Conservation (phyloP, 2,797 vertebrate species). For the Taeniopygia guttata region DNA sequence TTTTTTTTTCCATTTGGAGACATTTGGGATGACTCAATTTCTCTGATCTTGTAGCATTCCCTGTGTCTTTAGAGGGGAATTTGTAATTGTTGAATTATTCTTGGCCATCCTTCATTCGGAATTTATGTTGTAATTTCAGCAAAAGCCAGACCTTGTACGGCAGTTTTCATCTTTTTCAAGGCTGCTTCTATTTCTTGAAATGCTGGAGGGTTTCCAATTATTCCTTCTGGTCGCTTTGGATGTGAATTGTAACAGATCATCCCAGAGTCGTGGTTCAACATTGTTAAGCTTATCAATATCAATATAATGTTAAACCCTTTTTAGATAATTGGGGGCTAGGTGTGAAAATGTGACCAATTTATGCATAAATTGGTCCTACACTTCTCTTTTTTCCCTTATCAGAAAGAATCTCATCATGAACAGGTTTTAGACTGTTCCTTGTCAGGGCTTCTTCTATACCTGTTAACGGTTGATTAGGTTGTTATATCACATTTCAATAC, state of each 20-base stretch:
- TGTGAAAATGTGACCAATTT: conserved; percentile 79
- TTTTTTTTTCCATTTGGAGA: neutral
- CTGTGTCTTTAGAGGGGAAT: conserved; percentile 62
- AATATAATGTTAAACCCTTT: conserved; percentile 79
- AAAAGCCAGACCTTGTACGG: conserved; percentile 73
- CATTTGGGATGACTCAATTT: conserved; percentile 39
- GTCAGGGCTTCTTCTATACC: conserved; percentile 59
- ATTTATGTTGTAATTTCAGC: conserved; percentile 81
- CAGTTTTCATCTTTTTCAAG: conserved; percentile 78
- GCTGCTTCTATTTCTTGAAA: conserved; percentile 77
- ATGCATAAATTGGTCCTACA: conserved; percentile 72
- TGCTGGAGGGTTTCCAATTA: conserved; percentile 79
- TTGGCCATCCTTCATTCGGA: conserved; percentile 73
- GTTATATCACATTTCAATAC: conserved; percentile 53
- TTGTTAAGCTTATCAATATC: conserved; percentile 81
- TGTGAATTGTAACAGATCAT: conserved; percentile 79
- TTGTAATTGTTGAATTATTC: conserved; percentile 74
- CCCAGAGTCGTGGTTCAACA: conserved; percentile 74
- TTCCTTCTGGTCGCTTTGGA: conserved; percentile 81
- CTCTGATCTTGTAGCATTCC: conserved; percentile 49
- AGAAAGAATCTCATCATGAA: conserved; percentile 59
- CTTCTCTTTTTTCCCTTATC: conserved; percentile 61
- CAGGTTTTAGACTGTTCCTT: conserved; percentile 54
- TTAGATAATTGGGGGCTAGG: conserved; percentile 78
- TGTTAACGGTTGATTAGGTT: conserved; percentile 63